Evolutionary conservation across 2,797 vertebrate species (phyloP).

Genomic region (Picus viridis): DNA sequence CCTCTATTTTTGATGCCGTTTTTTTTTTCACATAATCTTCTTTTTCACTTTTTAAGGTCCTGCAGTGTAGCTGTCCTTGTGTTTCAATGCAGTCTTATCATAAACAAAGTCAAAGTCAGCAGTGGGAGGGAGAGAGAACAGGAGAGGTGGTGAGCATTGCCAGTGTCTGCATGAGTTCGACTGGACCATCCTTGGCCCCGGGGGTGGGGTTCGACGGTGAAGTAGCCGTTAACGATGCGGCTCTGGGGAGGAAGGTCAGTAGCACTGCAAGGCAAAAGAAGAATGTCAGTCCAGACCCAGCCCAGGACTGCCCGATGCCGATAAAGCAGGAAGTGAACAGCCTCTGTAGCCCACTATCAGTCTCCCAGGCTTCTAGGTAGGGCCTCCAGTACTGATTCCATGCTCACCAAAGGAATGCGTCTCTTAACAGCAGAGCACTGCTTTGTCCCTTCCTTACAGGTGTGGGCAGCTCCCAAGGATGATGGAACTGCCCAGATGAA

Average conservation of each 20-base stretch:
- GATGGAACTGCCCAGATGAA: not conserved
- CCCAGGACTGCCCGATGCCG: not conserved
- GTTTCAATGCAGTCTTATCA: not conserved
- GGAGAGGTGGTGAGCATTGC: conserved; percentile 3
- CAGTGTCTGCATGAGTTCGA: conserved; percentile 51
- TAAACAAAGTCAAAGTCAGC: conserved; percentile 37
- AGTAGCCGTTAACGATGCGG: conserved; percentile 85
- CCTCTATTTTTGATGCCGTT: not conserved
- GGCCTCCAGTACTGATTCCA: not conserved
- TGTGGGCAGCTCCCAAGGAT: not conserved
- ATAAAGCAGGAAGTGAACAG: not conserved
- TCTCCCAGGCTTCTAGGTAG: not conserved
- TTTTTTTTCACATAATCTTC: not conserved
- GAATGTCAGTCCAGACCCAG: not conserved
- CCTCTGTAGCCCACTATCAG: not conserved
- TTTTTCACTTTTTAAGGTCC: not conserved
- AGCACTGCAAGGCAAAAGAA: conserved; percentile 71
- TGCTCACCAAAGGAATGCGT: not conserved
- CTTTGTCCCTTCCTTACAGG: not conserved
- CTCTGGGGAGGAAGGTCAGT: conserved; percentile 79
- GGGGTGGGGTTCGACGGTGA: conserved; percentile 80
- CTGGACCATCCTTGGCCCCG: conserved; percentile 32
- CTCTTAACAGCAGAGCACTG: not conserved
- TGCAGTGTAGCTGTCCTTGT: not conserved
- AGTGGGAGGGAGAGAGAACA: conserved; percentile 33